Evolutionary conservation across 1,140 invertebrate genomes (phyloP), one percentile per base, ranked within the genome.

Genomic region (Zaprionus ghesquierei): DNA sequence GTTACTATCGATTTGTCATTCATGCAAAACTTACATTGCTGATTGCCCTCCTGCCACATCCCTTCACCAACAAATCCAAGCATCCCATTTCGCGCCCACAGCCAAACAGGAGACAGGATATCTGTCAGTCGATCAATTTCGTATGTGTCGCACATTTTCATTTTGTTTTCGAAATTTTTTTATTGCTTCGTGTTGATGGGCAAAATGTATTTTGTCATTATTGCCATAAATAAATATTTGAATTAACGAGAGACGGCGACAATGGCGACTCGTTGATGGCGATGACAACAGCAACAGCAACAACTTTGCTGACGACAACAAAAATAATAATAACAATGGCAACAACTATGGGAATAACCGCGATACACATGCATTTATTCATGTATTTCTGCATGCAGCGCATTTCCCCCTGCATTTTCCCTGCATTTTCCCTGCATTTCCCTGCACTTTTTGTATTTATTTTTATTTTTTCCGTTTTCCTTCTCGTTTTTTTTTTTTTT

Each of bases 141-240:
- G 27, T 29, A 9, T 12, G 9, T n/a, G 22, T 20, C 31, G 31
- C 31, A 50, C 22, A 38, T 51, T 63, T 63, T 50, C 49, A 23
- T 38, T 53, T 20, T 46, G 41, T 46, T 64, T 25, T 55, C 31
- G n/a, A n/a, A 61, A 35, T 49, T 23, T 50, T 78, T 81, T 81
- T 63, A 78, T 61, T 82, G 55, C 44, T 61, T 54, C 77, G 74
- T 84, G 81, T 70, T 85, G 81, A 84, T 85, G 81, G 81, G 77
- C 75, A 81, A 80, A 85, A 64, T 85, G 76, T 70, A 86, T 86
- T 85, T 81, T 85, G 81, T 85, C 81, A 85, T 85, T 85, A 85
- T 65, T 77, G 49, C 25, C 79, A 59, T 71, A 56, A 60, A 77
- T 81, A 77, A 81, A 81, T 81, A 82, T 81, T 81, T 81, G 79